A percentile compares a stretch with the other conserved stretches of the same genome.
phyloP scores from a whole-genome alignment of 2,888 invertebrate genomes.

The Tenodera sinensis region DNA sequence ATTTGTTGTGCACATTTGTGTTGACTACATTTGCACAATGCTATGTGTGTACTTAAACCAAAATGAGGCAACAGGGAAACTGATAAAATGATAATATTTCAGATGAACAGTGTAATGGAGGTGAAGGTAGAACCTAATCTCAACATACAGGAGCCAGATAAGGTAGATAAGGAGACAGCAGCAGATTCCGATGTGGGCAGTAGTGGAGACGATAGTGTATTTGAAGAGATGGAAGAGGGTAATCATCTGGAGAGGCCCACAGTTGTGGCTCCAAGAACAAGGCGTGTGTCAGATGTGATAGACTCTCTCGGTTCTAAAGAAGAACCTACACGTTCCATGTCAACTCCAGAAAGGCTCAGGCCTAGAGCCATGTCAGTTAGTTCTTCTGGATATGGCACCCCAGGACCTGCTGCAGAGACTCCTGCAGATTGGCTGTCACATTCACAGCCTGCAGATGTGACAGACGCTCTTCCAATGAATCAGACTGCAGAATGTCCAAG shows the following conservation, averaged over 20 bases:
- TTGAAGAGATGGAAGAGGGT: background rate
- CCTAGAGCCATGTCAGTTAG: background rate
- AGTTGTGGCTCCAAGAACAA: background rate
- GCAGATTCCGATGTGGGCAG: background rate
- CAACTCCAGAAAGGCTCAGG: background rate
- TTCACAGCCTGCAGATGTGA: background rate
- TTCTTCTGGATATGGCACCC: conserved; percentile 2
- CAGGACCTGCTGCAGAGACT: background rate
- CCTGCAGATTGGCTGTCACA: background rate
- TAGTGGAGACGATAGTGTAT: background rate
- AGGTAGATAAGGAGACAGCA: background rate
- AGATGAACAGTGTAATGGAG: background rate
- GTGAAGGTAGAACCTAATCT: background rate
- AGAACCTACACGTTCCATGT: background rate
- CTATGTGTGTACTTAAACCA: no score
- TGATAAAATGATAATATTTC: background rate
- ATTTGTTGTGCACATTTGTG: no score
- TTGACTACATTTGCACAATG: no score
- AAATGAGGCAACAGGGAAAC: background rate
- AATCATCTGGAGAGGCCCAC: background rate
- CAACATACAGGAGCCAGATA: background rate
- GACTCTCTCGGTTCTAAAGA: conserved; percentile 14
- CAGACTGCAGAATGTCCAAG: background rate
- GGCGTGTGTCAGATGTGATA: conserved; percentile 26
- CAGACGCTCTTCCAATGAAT: background rate